phyloP scores from a whole-genome alignment of 2,797 vertebrate species.

The Cynopterus sphinx region DNA sequence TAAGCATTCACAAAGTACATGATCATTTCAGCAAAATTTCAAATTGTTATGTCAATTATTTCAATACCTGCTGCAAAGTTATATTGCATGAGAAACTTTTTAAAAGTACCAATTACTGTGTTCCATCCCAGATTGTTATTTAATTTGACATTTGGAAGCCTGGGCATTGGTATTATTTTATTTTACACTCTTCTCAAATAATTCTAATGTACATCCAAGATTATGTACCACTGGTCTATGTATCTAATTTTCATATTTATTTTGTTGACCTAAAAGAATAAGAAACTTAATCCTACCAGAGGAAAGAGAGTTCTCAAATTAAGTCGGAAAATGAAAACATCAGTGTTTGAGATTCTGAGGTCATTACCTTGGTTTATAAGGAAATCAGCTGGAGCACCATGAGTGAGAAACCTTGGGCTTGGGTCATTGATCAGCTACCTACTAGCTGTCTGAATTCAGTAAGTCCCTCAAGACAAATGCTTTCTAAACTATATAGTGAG shows the following conservation, averaged over 20 bases:
- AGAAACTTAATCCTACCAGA: not conserved
- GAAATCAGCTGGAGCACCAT: not conserved
- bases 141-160: not conserved
- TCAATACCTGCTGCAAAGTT: not conserved
- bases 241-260: not conserved
- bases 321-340: slow-evolving; percentile 14
- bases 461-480: not conserved
- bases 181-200: not conserved
- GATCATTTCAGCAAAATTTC: slow-evolving; percentile 21
- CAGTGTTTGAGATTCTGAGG: not conserved
- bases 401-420: not conserved
- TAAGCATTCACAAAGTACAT: not conserved
- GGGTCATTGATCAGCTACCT: not conserved
- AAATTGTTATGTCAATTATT: not conserved
- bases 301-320: slow-evolving; percentile 24
- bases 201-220: not conserved
- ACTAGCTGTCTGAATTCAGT: not conserved
- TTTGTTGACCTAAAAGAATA: slow-evolving; percentile 21
- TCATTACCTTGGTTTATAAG: not conserved
- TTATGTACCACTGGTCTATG: not conserved
- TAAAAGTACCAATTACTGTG: not conserved
- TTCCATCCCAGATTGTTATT: not conserved
- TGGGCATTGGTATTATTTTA: not conserved
- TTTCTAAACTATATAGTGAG: slow-evolving; percentile 19
- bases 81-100: not conserved